Evolutionary conservation across 2,113 vertebrate species (phyloP).

Genomic region (Oreocharis arfaki): DNA sequence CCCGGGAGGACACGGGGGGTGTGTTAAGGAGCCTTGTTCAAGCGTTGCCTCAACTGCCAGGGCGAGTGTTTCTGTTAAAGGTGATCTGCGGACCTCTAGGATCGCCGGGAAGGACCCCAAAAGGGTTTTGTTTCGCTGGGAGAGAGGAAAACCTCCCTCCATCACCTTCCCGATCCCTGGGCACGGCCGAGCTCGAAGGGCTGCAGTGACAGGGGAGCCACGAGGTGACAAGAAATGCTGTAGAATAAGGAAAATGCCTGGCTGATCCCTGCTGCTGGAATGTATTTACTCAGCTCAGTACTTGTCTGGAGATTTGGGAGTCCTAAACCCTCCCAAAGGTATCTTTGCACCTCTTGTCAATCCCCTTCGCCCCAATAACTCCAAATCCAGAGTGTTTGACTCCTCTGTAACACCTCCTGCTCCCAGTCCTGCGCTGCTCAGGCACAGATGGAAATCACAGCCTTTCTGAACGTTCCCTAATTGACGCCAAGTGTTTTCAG

Average conservation of each 20-base stretch:
- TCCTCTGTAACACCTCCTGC: neutral
- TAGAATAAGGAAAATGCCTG: neutral
- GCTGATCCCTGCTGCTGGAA: neutral
- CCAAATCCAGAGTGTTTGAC: neutral
- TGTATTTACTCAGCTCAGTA: neutral
- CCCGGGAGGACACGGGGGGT: rapidly evolving
- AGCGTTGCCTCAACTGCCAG: neutral
- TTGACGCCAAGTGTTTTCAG: neutral
- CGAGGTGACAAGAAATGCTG: neutral
- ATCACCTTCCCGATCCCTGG: neutral
- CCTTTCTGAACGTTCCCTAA: neutral
- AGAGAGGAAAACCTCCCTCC: neutral
- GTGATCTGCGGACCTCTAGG: neutral
- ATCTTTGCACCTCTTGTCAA: neutral
- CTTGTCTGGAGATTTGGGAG: neutral
- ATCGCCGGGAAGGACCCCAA: neutral
- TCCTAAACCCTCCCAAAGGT: neutral
- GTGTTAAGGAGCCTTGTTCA: slow-evolving; percentile 15
- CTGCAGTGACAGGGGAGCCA: neutral
- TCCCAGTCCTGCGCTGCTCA: neutral
- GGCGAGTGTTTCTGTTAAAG: neutral
- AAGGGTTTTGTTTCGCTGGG: neutral
- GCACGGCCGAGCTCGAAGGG: rapidly evolving
- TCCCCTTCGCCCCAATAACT: neutral
- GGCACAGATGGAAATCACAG: neutral